phyloP scores from a whole-genome alignment of 2,113 vertebrate species.

The Empidonax alnorum region DNA sequence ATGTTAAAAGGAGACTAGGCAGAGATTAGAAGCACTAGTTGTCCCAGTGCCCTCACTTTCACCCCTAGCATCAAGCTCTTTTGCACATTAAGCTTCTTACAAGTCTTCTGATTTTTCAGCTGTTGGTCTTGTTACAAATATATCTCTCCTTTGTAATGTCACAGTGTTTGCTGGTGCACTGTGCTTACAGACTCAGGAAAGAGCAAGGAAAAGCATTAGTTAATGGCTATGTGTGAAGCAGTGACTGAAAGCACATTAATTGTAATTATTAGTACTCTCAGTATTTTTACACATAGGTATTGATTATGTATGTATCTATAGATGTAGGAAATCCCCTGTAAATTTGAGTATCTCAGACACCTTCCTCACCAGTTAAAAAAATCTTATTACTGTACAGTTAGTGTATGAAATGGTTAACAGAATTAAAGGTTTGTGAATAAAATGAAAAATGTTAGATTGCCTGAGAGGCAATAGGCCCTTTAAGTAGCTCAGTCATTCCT shows the following conservation, averaged over 20 bases:
- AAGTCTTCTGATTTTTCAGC: conserved; percentile 43
- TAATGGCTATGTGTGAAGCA: neutral
- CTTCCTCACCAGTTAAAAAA: neutral
- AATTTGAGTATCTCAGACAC: neutral
- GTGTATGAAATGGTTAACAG: neutral
- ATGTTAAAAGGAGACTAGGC: neutral
- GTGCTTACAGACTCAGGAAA: neutral
- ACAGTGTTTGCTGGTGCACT: neutral
- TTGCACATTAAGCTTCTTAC: conserved; percentile 62
- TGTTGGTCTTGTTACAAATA: conserved; percentile 23
- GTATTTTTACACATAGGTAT: neutral
- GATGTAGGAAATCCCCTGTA: neutral
- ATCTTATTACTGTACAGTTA: neutral
- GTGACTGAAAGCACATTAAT: neutral
- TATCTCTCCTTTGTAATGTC: neutral
- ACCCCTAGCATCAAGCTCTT: conserved; percentile 45
- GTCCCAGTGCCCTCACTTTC: conserved; percentile 62
- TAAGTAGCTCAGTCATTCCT: neutral
- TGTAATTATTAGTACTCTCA: neutral
- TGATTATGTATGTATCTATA: neutral
- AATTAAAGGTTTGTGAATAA: neutral
- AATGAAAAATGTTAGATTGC: neutral
- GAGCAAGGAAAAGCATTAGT: neutral
- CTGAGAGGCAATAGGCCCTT: neutral
- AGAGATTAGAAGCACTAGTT: conserved; percentile 9